Conservation (phyloP, 2,888 invertebrate genomes). For the Eurytoma californica region DNA sequence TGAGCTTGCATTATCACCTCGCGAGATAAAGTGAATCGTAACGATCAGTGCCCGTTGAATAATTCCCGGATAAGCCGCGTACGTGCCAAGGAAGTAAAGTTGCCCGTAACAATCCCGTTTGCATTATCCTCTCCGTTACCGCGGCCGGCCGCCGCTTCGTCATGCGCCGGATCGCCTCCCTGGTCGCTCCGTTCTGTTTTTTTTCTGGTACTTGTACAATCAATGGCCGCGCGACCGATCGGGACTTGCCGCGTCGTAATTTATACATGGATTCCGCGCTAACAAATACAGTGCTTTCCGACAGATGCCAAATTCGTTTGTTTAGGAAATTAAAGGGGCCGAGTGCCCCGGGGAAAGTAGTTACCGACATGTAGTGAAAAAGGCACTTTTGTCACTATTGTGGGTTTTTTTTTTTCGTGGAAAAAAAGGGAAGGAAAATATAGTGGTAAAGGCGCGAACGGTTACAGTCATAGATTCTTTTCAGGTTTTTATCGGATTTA, state of each 20-base stretch:
- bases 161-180: background rate
- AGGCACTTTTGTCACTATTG: too few relatives aligned
- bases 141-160: background rate
- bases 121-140: constrained; percentile 53
- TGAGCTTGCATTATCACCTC: constrained; percentile 27
- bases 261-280: constrained; percentile 21
- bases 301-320: constrained; percentile 27
- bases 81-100: constrained; percentile 65
- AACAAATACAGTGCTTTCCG: background rate
- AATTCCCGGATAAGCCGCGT: constrained; percentile 66
- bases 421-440: too few relatives aligned
- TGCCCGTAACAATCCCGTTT: constrained; percentile 60
- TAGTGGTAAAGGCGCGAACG: too few relatives aligned
- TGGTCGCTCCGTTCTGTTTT: background rate
- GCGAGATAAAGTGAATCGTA: constrained; percentile 67
- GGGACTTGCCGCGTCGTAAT: background rate
- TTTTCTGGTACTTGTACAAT: background rate
- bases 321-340: constrained; percentile 11
- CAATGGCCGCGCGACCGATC: background rate
- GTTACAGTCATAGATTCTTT: too few relatives aligned
- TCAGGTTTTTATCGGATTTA: too few relatives aligned
- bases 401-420: too few relatives aligned
- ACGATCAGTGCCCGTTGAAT: constrained; percentile 67
- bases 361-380: too few relatives aligned
- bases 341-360: background rate